A percentile compares a stretch with the other conserved stretches of the same genome.
phyloP scores from a whole-genome alignment of 2,113 vertebrate species.

The Callithrix jacchus region DNA sequence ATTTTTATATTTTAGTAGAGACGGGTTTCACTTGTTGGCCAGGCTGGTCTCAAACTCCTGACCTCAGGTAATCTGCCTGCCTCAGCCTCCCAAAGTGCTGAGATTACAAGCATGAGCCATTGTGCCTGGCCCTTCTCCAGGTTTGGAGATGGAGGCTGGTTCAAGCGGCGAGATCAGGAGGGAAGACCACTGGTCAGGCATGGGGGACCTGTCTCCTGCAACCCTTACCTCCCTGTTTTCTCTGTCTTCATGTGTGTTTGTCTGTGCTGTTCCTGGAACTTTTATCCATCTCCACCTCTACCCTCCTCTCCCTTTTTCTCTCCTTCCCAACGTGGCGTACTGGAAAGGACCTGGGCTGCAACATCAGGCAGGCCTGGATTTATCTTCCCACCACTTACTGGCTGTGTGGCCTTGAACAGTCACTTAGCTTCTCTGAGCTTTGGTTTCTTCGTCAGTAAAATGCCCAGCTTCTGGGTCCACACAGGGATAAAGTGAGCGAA shows the following conservation, averaged over 20 bases:
- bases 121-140: not conserved
- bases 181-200: not conserved
- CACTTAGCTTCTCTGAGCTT: constrained; percentile 9
- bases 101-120: too few species aligned
- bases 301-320: not conserved
- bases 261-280: not conserved
- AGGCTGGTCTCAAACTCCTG: too few species aligned
- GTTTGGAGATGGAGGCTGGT: not conserved
- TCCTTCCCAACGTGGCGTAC: not conserved
- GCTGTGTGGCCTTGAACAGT: not conserved
- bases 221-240: not conserved
- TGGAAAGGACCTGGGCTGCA: not conserved
- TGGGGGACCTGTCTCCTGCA: not conserved
- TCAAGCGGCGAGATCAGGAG: not conserved
- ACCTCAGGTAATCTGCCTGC: too few species aligned
- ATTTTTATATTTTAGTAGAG: too few species aligned
- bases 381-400: not conserved
- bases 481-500: not conserved
- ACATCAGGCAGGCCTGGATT: not conserved
- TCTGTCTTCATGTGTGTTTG: not conserved
- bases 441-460: constrained; percentile 16
- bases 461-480: not conserved
- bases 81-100: too few species aligned
- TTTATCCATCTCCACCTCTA: not conserved
- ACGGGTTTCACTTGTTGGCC: too few species aligned